Base-by-base conservation (phyloP, 2,113 vertebrate genomes). In the Spea multiplicata region DNA sequence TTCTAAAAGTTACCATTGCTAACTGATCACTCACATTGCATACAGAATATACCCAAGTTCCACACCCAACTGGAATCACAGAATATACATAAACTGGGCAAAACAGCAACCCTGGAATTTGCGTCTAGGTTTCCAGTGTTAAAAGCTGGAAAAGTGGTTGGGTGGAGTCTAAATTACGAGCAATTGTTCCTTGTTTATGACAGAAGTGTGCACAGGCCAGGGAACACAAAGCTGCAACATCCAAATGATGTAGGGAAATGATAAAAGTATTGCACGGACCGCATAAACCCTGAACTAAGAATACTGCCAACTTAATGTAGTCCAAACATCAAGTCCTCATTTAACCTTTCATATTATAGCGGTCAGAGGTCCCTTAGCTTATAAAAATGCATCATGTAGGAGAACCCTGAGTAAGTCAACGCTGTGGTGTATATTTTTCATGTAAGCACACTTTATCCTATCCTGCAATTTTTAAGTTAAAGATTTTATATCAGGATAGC, bases 21-120 rank as follows among this genome's bases (percentile, higher is more conserved):
- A 59, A 59, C 55, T 10, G 16, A n/a, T 65, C 30, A 6, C 62
- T 16, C 3, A 1, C 59, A 61, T 8, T 61, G 3, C 4, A 2
- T 16, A 61, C 14, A 14, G n/a, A 61, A 14, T 61, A 14, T 16
- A 65, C 62, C 13, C n/a, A 66, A 53, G 73, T 50, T 50, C 73
- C 73, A 75, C 73, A 75, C 73, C 73, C 73, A 75, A 8, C 9
- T 65, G 30, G 62, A 65, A 65, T 65, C n/a, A 44, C 6, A 65
- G 30, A 3, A 13, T 59, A 59, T 59, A 59, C 55, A 49, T 64
- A 57, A 59, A 67, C 45, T 46, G 47, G 48, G 48, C 61, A 75
- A 44, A 74, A 65, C 12, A 44, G 49, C 49, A 66, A 30, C 49
- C 13, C 30, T 59, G 55, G 55, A 59, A 59, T 59, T 13, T 52